Evolutionary conservation across 2,888 invertebrate genomes (phyloP), one percentile per base, ranked within the genome.

Genomic region (Pollenia labialis): DNA sequence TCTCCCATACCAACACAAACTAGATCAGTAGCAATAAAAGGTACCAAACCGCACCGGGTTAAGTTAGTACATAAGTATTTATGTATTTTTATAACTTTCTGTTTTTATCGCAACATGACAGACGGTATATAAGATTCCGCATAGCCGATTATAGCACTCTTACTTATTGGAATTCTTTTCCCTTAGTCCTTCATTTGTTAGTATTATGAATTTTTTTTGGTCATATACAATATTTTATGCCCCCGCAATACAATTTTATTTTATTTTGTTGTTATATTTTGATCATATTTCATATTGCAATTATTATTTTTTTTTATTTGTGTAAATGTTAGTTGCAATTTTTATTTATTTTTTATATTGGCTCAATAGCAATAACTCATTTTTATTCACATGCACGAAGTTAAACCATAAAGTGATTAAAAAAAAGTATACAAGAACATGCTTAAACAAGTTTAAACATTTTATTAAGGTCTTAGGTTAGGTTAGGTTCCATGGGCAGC

Each of bases 341-440:
- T 69, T 50, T 42, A 9, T 60, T 18, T 18, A 42, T 42, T 69
- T 69, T 32, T 52, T n/a, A 52, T 52, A 69, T 52, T 50, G 50
- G 52, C 32, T 52, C 12, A 16, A 52, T 16, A 16, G 40, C 40
- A 12, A 52, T 52, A 16, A 69, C 23, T 66, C 46, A 46, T 44
- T 23, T 66, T 23, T 12, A 12, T 56, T 56, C 12, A 4, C 18
- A 56, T 12, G 23, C 12, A 56, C n/a, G 56, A 23, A 11, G 23
- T 11, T 1, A 11, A 10, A 4, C 11, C 18, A 18, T 23, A 56
- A 56, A 23, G 18, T 23, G 10, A 23, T 10, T 11, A 6, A 32
- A 32, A 32, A 23, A 1, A 1, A 11, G 10, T 16, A 23, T 8
- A 56, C 23, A 56, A 18, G 23, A 23, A 10, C 12, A 10, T 23